Evolutionary conservation across 2,888 invertebrate genomes (phyloP).

Genomic region (Nasonovia ribisnigri): DNA sequence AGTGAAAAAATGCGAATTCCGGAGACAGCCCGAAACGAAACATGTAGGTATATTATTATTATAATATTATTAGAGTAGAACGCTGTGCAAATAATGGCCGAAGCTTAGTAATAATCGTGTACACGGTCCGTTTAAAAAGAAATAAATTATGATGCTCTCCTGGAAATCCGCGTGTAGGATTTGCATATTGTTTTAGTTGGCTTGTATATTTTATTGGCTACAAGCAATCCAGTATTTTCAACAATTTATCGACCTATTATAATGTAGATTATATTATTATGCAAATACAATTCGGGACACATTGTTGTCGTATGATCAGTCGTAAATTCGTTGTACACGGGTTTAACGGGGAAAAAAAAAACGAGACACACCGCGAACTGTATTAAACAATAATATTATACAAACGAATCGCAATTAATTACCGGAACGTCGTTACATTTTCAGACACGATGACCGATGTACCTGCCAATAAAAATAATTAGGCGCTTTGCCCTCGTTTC

Average conservation of each 20-base stretch:
- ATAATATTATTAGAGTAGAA: neutral
- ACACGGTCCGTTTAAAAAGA: slow-evolving; percentile 16
- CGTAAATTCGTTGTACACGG: slow-evolving; percentile 36
- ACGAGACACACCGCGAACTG: neutral
- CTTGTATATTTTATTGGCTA: slow-evolving; percentile 52
- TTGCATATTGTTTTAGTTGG: slow-evolving; percentile 55
- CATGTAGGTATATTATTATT: neutral
- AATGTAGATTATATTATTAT: slow-evolving; percentile 48
- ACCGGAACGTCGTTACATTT: neutral
- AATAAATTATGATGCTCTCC: slow-evolving; percentile 44
- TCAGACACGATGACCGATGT: neutral
- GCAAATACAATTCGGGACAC: slow-evolving; percentile 43
- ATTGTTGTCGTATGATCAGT: slow-evolving; percentile 38
- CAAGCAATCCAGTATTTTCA: slow-evolving; percentile 44
- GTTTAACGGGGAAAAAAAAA: neutral
- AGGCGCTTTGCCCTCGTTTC: neutral
- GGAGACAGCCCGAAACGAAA: neutral
- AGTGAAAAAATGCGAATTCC: neutral
- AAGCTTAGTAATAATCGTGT: slow-evolving; percentile 13
- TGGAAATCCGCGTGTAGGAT: slow-evolving; percentile 9
- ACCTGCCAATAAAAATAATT: neutral
- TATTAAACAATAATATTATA: neutral
- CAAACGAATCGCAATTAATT: slow-evolving; percentile 20
- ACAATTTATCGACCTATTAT: slow-evolving; percentile 55
- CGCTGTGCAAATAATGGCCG: neutral